These are phyloP conservation scores for Sternarchorhynchus goeldii DNA, from an alignment of 2,797 vertebrate genomes.

Conservation along the genomic window DNA sequence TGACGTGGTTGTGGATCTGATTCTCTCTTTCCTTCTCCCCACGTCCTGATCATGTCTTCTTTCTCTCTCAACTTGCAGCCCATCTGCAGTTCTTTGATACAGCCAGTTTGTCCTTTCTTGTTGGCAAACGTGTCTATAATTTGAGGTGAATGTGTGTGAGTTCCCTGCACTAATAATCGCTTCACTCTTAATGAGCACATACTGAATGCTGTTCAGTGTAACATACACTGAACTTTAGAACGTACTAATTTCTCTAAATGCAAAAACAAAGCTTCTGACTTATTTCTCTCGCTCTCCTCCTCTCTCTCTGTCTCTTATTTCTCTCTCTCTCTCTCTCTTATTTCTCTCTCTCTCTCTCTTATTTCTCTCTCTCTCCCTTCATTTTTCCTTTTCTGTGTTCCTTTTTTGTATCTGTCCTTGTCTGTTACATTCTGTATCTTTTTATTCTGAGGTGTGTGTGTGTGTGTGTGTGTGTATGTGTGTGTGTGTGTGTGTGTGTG, in stretches of 20 bases:
- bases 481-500: neutral
- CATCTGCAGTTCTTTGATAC: slow-evolving; percentile 14
- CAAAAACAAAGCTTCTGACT: slow-evolving; percentile 31
- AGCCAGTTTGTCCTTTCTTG: slow-evolving; percentile 43
- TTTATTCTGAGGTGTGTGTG: neutral
- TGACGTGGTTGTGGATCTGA: neutral
- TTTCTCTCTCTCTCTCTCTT: neutral
- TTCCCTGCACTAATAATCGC: slow-evolving; percentile 55
- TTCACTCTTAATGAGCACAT: slow-evolving; percentile 45
- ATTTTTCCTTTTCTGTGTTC: neutral
- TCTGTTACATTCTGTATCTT: neutral
- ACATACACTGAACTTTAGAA: slow-evolving; percentile 41
- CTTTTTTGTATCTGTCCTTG: neutral
- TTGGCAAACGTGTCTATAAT: slow-evolving; percentile 39
- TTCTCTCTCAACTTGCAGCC: neutral
- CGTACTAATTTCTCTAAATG: slow-evolving; percentile 36
- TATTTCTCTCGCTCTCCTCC: slow-evolving; percentile 20
- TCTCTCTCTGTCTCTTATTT: neutral
- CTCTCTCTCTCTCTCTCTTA: neutral
- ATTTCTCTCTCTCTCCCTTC: neutral
- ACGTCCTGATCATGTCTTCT: neutral
- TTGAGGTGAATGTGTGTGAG: slow-evolving; percentile 27
- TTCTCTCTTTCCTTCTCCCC: neutral
- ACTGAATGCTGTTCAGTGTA: slow-evolving; percentile 37
- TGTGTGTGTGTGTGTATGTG: neutral